These are phyloP conservation scores for Nymphalis io DNA, from an alignment of 1,140 invertebrate species.

Conservation along the genomic window DNA sequence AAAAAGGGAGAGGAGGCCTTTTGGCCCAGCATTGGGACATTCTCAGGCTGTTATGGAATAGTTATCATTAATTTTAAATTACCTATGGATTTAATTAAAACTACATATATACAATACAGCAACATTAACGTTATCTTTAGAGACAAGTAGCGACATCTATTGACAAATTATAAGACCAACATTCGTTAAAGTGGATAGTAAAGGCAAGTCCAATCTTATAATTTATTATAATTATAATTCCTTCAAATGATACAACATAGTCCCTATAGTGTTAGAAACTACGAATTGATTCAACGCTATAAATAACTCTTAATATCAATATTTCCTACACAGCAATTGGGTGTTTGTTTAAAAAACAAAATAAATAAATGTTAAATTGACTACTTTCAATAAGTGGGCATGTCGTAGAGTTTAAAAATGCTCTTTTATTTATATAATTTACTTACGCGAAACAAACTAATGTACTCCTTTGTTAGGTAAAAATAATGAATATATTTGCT, in stretches of 20 bases:
- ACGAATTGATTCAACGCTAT: conserved; percentile 48
- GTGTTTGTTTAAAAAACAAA: conserved; percentile 74
- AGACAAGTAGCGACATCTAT: conserved; percentile 25
- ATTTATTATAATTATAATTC: conserved; percentile 1
- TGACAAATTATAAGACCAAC: conserved; percentile 15
- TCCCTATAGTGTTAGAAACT: conserved; percentile 23
- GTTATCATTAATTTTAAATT: too few species aligned
- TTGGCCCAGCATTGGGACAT: too few species aligned
- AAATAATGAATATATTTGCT: background rate
- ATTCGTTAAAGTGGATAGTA: background rate
- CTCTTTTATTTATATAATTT: conserved; percentile 15
- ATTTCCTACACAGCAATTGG: conserved; percentile 50
- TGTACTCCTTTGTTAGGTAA: conserved; percentile 1
- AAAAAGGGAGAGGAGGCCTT: too few species aligned
- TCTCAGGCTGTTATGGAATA: too few species aligned
- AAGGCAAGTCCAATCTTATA: too few species aligned
- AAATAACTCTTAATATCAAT: conserved; percentile 62
- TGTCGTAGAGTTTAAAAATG: conserved; percentile 40
- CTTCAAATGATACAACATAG: conserved; percentile 17
- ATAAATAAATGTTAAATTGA: conserved; percentile 75
- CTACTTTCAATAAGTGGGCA: conserved; percentile 73
- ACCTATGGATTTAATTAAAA: too few species aligned
- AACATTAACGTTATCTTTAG: background rate
- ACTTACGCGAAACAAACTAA: background rate
- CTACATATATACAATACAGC: too few species aligned